phyloP scores from a whole-genome alignment of 1,140 invertebrate species.

The Sminthurides bifidus region DNA sequence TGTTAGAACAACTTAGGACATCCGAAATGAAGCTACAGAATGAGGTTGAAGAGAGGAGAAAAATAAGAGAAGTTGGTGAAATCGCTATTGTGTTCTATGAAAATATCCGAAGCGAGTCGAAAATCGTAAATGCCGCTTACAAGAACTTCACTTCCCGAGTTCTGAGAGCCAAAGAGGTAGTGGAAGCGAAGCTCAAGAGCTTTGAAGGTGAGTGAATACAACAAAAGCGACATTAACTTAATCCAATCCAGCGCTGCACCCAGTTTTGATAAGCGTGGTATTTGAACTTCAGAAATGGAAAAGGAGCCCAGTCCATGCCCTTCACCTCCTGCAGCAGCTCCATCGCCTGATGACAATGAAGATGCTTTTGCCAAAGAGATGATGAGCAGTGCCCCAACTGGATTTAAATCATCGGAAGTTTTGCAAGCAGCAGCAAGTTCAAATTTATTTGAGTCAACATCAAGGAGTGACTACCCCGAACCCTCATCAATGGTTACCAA shows the following conservation, averaged over 20 bases:
- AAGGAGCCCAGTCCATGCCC: slow-evolving; percentile 17
- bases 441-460: slow-evolving; percentile 1
- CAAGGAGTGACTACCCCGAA: neutral
- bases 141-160: slow-evolving; percentile 27
- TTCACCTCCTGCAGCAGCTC: slow-evolving; percentile 12
- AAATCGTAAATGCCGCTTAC: slow-evolving; percentile 30
- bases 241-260: neutral
- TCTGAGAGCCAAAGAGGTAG: slow-evolving; percentile 21
- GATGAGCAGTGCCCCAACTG: neutral
- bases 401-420: neutral
- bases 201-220: slow-evolving; percentile 25
- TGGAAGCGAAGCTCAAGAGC: slow-evolving; percentile 22
- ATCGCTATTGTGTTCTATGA: slow-evolving; percentile 30
- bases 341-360: slow-evolving; percentile 7
- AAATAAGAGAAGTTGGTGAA: slow-evolving; percentile 29
- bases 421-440: slow-evolving; percentile 1
- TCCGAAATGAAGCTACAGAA: slow-evolving; percentile 21
- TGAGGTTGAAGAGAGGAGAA: slow-evolving; percentile 30
- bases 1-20: slow-evolving; percentile 17
- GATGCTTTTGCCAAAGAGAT: neutral
- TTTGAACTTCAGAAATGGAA: slow-evolving; percentile 24
- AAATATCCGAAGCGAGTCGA: slow-evolving; percentile 29
- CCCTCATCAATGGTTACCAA: too few relatives aligned
- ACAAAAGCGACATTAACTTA: neutral
- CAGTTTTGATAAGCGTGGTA: slow-evolving; percentile 1